Conservation (phyloP, 2,888 invertebrate genomes). For the Idaea straminata region DNA sequence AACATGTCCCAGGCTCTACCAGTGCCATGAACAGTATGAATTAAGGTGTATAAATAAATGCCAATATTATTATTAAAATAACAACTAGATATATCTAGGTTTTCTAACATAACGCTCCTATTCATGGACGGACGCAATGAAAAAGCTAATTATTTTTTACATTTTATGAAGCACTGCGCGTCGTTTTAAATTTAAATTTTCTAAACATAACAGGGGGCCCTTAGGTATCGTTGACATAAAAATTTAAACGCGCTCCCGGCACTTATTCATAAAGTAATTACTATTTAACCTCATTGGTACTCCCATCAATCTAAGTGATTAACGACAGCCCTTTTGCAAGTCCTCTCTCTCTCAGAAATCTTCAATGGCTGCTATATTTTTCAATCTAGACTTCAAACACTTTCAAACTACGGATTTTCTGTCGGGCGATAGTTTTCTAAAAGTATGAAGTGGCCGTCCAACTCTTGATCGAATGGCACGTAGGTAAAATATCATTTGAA, state of each 20-base stretch:
- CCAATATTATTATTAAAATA: too few relatives aligned
- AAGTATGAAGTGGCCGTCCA: background rate
- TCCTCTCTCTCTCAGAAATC: background rate
- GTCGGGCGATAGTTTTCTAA: background rate
- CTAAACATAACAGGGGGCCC: background rate
- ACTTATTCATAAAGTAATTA: background rate
- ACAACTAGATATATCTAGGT: too few relatives aligned
- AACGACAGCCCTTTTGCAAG: background rate
- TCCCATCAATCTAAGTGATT: background rate
- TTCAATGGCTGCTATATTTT: background rate
- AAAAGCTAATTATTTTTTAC: too few relatives aligned
- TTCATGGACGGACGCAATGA: too few relatives aligned
- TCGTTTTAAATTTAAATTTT: background rate
- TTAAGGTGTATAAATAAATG: too few relatives aligned
- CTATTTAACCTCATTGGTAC: background rate
- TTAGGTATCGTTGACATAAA: background rate
- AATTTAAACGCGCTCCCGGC: background rate
- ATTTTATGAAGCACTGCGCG: background rate
- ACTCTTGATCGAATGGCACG: too few relatives aligned
- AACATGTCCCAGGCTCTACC: too few relatives aligned
- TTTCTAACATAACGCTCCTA: too few relatives aligned
- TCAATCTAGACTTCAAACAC: background rate
- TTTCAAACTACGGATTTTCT: background rate
- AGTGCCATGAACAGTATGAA: too few relatives aligned
- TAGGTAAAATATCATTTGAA: too few relatives aligned